Percentiles rank a stretch among this genome's conserved stretches.
phyloP scores from a whole-genome alignment of 53 echinoderm and acorn worm species.

The Patiria pectinifera region DNA sequence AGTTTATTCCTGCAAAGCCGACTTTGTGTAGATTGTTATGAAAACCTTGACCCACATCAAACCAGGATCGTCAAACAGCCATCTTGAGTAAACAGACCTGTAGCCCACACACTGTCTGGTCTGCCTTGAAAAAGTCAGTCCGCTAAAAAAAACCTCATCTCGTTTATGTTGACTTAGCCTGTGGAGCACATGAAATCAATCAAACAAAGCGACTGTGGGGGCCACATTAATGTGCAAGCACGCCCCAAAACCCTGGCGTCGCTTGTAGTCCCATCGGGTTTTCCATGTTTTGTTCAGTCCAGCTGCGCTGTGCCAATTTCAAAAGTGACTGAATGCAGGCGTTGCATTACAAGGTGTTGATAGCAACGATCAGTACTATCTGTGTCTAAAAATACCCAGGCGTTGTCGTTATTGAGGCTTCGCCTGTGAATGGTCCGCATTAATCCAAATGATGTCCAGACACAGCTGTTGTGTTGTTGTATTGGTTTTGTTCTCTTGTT shows the following conservation, averaged over 20 bases:
- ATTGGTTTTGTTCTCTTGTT: too few relatives aligned
- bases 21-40: conserved; percentile 4
- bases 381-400: background rate
- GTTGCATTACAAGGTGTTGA: background rate
- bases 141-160: background rate
- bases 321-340: background rate
- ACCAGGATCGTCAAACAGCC: background rate
- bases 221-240: background rate
- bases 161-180: background rate
- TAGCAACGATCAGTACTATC: background rate
- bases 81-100: too few relatives aligned
- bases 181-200: background rate
- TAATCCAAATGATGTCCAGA: background rate
- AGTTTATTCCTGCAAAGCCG: background rate
- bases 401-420: background rate
- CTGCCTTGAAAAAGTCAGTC: background rate
- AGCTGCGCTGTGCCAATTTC: background rate
- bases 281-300: background rate
- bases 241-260: background rate
- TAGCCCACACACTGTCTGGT: background rate
- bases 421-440: background rate
- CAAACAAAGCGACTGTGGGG: background rate
- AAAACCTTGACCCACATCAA: conserved; percentile 40
- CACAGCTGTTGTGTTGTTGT: too few relatives aligned
- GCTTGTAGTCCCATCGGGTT: background rate